These are phyloP conservation scores for Marmota monax DNA, from an alignment of 2,113 vertebrate genomes.

Conservation along the genomic window DNA sequence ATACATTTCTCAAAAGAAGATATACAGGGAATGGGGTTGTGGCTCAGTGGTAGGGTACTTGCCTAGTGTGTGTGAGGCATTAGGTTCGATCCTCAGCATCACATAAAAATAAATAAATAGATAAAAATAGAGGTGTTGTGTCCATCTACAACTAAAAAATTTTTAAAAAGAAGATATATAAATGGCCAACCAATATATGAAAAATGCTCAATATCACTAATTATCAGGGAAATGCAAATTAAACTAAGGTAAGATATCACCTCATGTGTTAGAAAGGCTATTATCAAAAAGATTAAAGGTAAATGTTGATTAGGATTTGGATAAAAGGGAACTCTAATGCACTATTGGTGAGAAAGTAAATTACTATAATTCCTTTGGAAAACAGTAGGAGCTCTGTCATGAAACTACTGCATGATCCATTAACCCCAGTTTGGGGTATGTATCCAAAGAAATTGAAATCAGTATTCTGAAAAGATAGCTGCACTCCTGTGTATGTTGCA, in stretches of 20 bases:
- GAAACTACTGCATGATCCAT: neutral
- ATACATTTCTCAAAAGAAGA: neutral
- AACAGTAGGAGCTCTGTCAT: neutral
- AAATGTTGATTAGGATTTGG: neutral
- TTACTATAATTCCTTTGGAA: neutral
- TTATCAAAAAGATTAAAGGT: neutral
- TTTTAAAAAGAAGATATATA: too few relatives aligned
- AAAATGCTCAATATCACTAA: neutral
- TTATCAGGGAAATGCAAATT: neutral
- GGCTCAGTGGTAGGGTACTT: too few relatives aligned
- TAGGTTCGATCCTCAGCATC: too few relatives aligned
- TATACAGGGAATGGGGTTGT: too few relatives aligned
- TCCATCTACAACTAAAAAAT: too few relatives aligned
- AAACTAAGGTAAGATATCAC: neutral
- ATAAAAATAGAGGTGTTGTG: too few relatives aligned
- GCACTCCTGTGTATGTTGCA: neutral
- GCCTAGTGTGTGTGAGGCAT: too few relatives aligned
- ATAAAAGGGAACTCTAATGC: neutral
- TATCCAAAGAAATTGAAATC: neutral
- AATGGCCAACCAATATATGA: neutral
- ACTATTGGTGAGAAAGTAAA: neutral
- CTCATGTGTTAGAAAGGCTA: neutral
- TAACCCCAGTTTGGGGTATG: neutral
- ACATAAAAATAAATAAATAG: too few relatives aligned
- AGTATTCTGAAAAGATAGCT: neutral